phyloP scores from a whole-genome alignment of 2,113 vertebrate species.

The Oreotrochilus melanogaster region DNA sequence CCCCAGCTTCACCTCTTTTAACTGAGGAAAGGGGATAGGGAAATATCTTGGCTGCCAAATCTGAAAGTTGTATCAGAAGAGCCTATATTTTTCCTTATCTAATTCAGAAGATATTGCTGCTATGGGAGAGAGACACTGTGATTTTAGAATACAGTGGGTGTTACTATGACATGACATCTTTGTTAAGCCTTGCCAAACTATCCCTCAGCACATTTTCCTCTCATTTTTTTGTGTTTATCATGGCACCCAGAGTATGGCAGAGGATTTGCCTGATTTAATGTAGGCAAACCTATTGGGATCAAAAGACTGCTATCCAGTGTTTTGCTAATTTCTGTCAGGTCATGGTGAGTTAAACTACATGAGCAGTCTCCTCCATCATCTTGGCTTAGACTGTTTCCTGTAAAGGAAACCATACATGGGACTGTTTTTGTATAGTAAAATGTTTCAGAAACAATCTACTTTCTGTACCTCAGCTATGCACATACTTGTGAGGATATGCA shows the following conservation, averaged over 20 bases:
- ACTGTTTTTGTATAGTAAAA: not conserved
- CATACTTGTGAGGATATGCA: not conserved
- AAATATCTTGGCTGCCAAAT: not conserved
- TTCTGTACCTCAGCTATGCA: not conserved
- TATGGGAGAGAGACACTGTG: not conserved
- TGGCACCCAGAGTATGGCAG: not conserved
- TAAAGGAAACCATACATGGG: not conserved
- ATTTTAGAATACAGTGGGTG: not conserved
- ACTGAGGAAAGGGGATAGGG: not conserved
- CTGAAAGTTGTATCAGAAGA: not conserved
- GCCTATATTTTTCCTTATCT: not conserved
- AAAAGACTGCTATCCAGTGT: not conserved
- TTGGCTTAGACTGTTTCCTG: not conserved
- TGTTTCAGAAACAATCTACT: not conserved
- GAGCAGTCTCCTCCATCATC: not conserved
- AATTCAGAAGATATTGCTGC: not conserved
- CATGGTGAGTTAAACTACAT: not conserved
- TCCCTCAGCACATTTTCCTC: slow-evolving; percentile 30
- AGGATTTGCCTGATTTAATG: slow-evolving; percentile 17
- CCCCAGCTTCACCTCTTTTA: not conserved
- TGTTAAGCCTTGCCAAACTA: slow-evolving; percentile 5
- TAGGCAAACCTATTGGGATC: not conserved
- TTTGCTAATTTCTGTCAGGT: not conserved
- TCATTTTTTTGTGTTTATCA: not conserved
- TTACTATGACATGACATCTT: not conserved